Evolutionary conservation across 2,888 invertebrate genomes (phyloP).

Genomic region (Caenorhabditis sinica): DNA sequence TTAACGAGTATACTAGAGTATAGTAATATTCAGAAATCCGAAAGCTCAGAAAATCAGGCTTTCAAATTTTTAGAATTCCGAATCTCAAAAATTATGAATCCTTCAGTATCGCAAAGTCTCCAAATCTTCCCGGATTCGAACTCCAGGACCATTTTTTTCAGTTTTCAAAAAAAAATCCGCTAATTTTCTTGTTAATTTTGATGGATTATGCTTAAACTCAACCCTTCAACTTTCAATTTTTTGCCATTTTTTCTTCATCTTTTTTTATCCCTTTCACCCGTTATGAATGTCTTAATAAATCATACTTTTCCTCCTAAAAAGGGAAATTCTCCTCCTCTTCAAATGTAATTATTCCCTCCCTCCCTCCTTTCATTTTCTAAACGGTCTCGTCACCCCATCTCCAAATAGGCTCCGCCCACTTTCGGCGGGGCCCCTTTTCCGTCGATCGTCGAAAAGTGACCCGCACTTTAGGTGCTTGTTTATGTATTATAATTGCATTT

Average conservation of each 20-base stretch:
- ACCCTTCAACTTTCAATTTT: neutral
- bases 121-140: neutral
- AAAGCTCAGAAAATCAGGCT: neutral
- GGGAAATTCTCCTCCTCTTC: slow-evolving; percentile 12
- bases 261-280: neutral
- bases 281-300: slow-evolving; percentile 59
- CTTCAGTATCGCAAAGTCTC: too few relatives aligned
- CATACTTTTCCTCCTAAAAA: slow-evolving; percentile 45
- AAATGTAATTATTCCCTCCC: slow-evolving; percentile 25
- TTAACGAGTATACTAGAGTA: neutral
- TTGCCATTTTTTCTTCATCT: neutral
- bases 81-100: too few relatives aligned
- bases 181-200: neutral
- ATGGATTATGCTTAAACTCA: neutral
- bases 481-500: slow-evolving; percentile 66
- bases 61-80: too few relatives aligned
- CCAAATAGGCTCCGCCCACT: slow-evolving; percentile 36
- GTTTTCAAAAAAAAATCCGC: neutral
- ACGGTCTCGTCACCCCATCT: slow-evolving; percentile 44
- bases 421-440: slow-evolving; percentile 13
- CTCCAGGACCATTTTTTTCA: neutral
- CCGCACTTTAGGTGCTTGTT: slow-evolving; percentile 65
- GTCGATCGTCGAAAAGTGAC: slow-evolving; percentile 50
- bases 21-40: neutral
- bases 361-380: slow-evolving; percentile 33